Percentiles rank a stretch among this genome's conserved stretches.
Conservation (phyloP, 1,140 invertebrate species). For the Mesaphorura yosii region DNA sequence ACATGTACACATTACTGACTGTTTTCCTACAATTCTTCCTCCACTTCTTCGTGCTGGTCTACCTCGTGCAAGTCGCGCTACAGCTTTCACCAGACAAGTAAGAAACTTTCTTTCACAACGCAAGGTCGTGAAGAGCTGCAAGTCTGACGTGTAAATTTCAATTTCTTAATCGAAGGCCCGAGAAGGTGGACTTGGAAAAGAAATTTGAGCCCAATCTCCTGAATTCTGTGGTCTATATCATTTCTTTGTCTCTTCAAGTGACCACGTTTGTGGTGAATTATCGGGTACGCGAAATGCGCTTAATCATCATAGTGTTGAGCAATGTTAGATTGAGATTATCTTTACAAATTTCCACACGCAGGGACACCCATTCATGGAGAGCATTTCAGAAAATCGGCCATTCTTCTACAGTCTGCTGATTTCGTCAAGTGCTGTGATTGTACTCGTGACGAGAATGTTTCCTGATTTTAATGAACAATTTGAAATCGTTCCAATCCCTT, state of each 20-base stretch:
- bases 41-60: slow-evolving; percentile 85
- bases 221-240: slow-evolving; percentile 96
- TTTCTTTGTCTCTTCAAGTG: slow-evolving; percentile 92
- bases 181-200: slow-evolving; percentile 61
- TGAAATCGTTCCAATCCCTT: slow-evolving; percentile 78
- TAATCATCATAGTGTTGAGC: slow-evolving; percentile 1
- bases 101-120: no score
- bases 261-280: slow-evolving; percentile 99
- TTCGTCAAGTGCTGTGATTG: slow-evolving; percentile 58
- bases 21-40: slow-evolving; percentile 90
- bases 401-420: slow-evolving; percentile 76
- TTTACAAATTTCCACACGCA: slow-evolving; percentile 39
- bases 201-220: slow-evolving; percentile 86
- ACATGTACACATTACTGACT: slow-evolving; percentile 91
- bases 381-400: slow-evolving; percentile 78
- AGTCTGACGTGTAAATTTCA: no score
- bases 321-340: slow-evolving; percentile 13
- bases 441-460: slow-evolving; percentile 59
- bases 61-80: slow-evolving; percentile 66
- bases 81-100: slow-evolving; percentile 26
- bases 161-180: slow-evolving; percentile 19
- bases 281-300: slow-evolving; percentile 53
- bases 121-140: no score
- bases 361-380: slow-evolving; percentile 98
- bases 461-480: slow-evolving; percentile 68